Conservation (phyloP, 2,888 invertebrate genomes). For the Eupelmus urozonus region DNA sequence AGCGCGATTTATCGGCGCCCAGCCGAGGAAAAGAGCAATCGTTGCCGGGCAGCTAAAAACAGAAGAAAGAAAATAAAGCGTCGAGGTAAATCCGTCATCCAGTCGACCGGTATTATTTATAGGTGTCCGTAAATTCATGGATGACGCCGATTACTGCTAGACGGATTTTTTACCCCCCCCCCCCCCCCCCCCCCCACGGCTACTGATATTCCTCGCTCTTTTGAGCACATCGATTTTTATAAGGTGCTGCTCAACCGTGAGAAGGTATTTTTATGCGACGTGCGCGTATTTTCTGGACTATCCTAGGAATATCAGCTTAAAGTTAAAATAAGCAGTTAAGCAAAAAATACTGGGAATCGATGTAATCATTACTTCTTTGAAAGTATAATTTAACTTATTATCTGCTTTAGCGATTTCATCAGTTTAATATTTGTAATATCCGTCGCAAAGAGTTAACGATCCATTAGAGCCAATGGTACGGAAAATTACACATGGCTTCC, state of each 20-base stretch:
- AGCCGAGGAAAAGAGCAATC: neutral
- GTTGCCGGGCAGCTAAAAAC: neutral
- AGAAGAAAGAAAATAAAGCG: neutral
- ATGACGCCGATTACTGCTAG: neutral
- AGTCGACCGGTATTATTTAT: neutral
- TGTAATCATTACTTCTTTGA: no score
- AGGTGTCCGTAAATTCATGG: neutral
- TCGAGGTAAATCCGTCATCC: neutral
- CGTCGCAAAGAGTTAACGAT: constrained; percentile 31
- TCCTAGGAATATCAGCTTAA: no score
- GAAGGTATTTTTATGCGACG: no score
- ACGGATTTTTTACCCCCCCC: neutral
- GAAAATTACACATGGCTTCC: constrained; percentile 32
- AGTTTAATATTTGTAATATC: constrained; percentile 13
- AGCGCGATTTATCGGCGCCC: neutral
- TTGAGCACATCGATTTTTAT: neutral
- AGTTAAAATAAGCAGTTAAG: no score
- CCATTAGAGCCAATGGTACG: constrained; percentile 29
- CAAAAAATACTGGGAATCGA: no score
- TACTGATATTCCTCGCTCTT: neutral
- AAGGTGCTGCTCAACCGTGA: no score
- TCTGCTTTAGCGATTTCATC: neutral
- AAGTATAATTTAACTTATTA: neutral
- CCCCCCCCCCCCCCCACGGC: no score
- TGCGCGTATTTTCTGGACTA: no score